These are phyloP conservation scores for Desmodus rotundus DNA, from an alignment of 2,113 vertebrate genomes.

Conservation along the genomic window DNA sequence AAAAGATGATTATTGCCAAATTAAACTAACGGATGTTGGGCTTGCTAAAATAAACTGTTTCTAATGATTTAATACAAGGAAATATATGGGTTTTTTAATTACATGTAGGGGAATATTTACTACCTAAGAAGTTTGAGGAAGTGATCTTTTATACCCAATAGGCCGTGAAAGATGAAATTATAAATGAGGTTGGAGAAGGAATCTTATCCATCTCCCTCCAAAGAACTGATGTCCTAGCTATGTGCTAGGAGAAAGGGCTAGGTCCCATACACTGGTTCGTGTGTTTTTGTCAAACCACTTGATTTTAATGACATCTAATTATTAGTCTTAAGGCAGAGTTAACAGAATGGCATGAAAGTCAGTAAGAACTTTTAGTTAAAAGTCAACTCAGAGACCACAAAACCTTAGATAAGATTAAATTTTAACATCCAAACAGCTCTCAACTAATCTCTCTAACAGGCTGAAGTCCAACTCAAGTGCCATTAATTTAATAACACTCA, in stretches of 20 bases:
- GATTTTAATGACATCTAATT: constrained; percentile 61
- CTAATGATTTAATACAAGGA: neutral
- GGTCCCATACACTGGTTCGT: neutral
- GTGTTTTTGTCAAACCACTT: constrained; percentile 56
- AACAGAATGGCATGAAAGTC: constrained; percentile 50
- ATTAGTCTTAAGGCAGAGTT: constrained; percentile 51
- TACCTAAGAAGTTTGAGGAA: constrained; percentile 27
- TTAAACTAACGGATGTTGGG: constrained; percentile 26
- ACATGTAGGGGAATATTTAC: neutral
- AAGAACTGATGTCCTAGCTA: neutral
- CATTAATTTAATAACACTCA: constrained; percentile 49
- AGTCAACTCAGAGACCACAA: constrained; percentile 51
- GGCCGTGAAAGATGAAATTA: neutral
- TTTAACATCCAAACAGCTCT: constrained; percentile 60
- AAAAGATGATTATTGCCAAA: constrained; percentile 25
- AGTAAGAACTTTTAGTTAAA: constrained; percentile 58
- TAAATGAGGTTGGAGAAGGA: neutral
- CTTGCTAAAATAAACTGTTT: constrained; percentile 21
- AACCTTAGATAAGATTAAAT: constrained; percentile 51
- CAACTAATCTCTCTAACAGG: constrained; percentile 19
- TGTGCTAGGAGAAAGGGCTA: neutral
- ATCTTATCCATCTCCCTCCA: neutral
- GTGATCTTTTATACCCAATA: neutral
- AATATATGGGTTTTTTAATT: neutral
- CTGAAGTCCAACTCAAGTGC: constrained; percentile 32